Base-by-base conservation (phyloP, 2,888 invertebrate species). In the Oligia strigilis region DNA sequence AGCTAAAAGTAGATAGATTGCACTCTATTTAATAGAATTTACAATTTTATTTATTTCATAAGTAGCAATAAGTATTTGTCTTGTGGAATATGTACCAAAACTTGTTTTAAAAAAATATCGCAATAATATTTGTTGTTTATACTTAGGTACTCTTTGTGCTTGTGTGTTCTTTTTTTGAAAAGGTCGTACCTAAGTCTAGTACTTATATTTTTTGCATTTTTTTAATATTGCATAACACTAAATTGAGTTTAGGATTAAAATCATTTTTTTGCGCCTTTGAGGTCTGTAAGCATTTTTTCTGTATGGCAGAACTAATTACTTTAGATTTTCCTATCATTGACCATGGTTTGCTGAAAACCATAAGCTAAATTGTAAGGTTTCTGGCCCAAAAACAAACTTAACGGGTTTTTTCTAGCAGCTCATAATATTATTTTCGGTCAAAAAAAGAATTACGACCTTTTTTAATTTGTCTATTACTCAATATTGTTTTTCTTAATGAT, bases 1-100 rank as follows among this genome's bases (percentile, higher is more conserved):
- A 93, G 93, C 88, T 91, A 91, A 90, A 78, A 29, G 90, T 93
- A 93, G 93, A 88, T 90, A 92, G 91, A 92, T 90, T 93, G 93
- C 93, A 93, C 93, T 90, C 88, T 88, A 90, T 90, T 90, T 91
- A 92, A 86, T 92, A 89, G 88, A 87, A 88, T 88, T 89, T 88
- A 87, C 79, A 87, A 77, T 88, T 87, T 88, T 88, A 86, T 87
- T 86, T 87, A 88, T 85, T 85, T 87, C 83, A 70, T 88, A 83
- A 84, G 83, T 88, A 84, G 83, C 72, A 60, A 69, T 89, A 88
- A 85, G 82, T 81, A 88, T 80, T 72, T 82, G 82, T 88, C 87
- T 88, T 62, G 90, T 88, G 83, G 52, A 84, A 83, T 84, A 82
- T 82, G 49, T 84, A 88, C 70, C 72, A 80, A 76, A 70, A 72